Base-by-base conservation (phyloP, 2,113 vertebrate species). In the Holacanthus passer region DNA sequence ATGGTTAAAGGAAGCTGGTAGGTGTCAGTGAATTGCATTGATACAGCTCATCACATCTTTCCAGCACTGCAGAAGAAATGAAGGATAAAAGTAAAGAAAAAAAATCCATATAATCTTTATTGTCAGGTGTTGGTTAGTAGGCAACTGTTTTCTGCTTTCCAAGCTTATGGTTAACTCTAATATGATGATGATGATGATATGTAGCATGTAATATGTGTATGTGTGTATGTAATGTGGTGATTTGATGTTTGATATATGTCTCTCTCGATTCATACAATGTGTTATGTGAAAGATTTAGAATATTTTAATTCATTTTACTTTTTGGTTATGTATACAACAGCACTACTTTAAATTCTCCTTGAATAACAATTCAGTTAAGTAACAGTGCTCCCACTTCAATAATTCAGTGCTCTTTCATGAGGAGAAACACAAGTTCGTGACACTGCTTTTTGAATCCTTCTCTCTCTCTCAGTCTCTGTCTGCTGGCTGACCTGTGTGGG, bases 401-500 rank as follows among this genome's bases (percentile, higher is more conserved):
- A 31, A n/a, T 60, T 17, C 22, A 48, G 16, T 43, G 19, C 19
- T 41, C 4, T 43, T 43, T 41, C 35, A 45, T 53, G 29, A 52
- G 35, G 35, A 5, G 24, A 71, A 43, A 65, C 9, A 35, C 20
- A 32, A 31, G 11, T 39, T 45, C 53, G 48, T 24, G 17, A 75
- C 27, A 16, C 35, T 43, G 69, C 47, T 55, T 66, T 79, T 77
- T 74, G 1, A 16, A 19, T 70, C 24, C 60, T 11, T 56, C 39
- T 48, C 11, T 29, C 32, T 68, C 27, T 35, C 20, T 22, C 17
- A 37, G 35, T 35, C 31, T 35, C 31, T 24, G 8, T 60, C 17
- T 63, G 17, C 80, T 43, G 55, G 31, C 82, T 83, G 94, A 99
- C 98, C 96, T 99, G 98, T 65, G 96, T 96, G 80, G 96, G 96